These are phyloP conservation scores for Pseudolaguvia tuberculata DNA, from an alignment of 2,113 vertebrate species.

Conservation along the genomic window DNA sequence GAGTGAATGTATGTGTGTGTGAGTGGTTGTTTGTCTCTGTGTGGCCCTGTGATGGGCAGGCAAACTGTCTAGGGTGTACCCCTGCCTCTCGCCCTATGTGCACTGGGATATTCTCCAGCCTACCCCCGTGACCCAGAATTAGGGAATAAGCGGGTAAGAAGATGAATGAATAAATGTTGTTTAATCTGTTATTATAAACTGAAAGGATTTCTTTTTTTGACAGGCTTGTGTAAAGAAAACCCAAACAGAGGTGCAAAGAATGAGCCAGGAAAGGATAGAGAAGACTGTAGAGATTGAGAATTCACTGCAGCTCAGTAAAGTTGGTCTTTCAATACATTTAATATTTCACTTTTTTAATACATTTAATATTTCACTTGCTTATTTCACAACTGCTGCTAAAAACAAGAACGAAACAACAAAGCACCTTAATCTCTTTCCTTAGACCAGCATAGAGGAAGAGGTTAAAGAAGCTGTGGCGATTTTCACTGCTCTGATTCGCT, in stretches of 20 bases:
- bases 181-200: too few relatives aligned
- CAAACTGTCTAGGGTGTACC: too few relatives aligned
- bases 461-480: slow-evolving; percentile 13
- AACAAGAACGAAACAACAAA: not conserved
- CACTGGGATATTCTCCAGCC: too few relatives aligned
- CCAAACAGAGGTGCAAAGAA: slow-evolving; percentile 15
- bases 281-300: slow-evolving; percentile 25
- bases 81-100: too few relatives aligned
- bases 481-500: slow-evolving; percentile 31
- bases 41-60: too few relatives aligned
- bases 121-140: too few relatives aligned
- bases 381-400: not conserved
- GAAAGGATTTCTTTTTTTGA: not conserved
- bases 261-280: slow-evolving; percentile 19
- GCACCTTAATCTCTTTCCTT: not conserved
- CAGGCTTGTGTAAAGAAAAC: slow-evolving; percentile 27
- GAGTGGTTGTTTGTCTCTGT: too few relatives aligned
- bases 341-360: not conserved
- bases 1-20: too few relatives aligned
- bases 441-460: slow-evolving; percentile 32
- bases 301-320: slow-evolving; percentile 28
- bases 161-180: too few relatives aligned
- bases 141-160: too few relatives aligned
- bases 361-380: not conserved
- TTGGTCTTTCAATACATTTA: slow-evolving; percentile 13